Evolutionary conservation across 2,888 invertebrate species (phyloP), one percentile per base, ranked within the genome.

Genomic region (Eucera pruinosa): DNA sequence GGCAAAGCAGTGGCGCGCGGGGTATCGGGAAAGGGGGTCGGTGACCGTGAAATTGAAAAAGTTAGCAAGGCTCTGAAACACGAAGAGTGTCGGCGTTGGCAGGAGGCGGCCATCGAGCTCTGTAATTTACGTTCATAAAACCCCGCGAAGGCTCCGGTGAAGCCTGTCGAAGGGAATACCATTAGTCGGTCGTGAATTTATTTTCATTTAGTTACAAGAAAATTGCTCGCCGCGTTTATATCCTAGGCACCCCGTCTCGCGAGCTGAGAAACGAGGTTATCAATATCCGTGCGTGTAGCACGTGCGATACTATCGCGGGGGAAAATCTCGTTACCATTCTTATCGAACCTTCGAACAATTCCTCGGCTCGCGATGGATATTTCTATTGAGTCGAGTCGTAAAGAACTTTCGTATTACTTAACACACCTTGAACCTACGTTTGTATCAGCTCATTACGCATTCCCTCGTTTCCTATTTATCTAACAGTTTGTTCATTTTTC

Each of bases 101-200:
- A 87, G 89, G 85, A 88, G 91, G 89, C 90, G 90, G 91, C 82
- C 85, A 86, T 85, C 84, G 86, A 78, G 86, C 90, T 91, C 91
- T 92, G 91, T 92, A 92, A 92, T 92, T 92, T 91, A 88, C 89
- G 87, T 90, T 91, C 92, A 86, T 92, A 92, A 92, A 92, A 92
- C 68, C 75, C 52, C 77, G 74, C 72, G 80, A 60, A 81, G 78
- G 78, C 78, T 84, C 78, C 75, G 76, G 58, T 75, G 71, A 67
- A 78, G 73, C 77, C 83, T 83, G 82, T 85, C 87, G 81, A 86
- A 81, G 81, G 79, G 85, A 80, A 84, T 83, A 85, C 82, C 83
- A 87, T 87, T 85, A 86, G 85, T 66, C 80, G 78, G 76, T 81
- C 87, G 85, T 89, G 88, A 90, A 90, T 91, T 91, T 91, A 91